phyloP scores from a whole-genome alignment of 2,888 invertebrate genomes.

The Pyrochroa serraticornis region DNA sequence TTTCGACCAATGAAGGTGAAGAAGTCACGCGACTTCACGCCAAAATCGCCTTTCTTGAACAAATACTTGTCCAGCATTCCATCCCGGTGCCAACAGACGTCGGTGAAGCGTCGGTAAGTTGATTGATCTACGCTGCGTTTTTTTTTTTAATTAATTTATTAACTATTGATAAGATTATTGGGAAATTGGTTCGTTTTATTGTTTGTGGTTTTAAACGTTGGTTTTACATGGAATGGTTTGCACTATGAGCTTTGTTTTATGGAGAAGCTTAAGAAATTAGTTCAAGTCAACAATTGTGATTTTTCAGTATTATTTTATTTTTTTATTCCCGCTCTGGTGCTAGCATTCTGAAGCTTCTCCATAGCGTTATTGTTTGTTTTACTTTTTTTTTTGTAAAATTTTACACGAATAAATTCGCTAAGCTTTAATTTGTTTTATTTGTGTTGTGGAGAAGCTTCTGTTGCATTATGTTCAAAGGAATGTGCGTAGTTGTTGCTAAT shows the following conservation, averaged over 20 bases:
- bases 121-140: conserved; percentile 7
- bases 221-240: conserved; percentile 46
- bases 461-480: not conserved
- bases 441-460: conserved; percentile 54
- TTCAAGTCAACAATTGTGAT: conserved; percentile 33
- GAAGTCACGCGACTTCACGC: conserved; percentile 50
- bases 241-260: conserved; percentile 48
- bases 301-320: conserved; percentile 23
- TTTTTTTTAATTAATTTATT: conserved; percentile 25
- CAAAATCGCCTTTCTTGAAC: conserved; percentile 55
- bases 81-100: conserved; percentile 46
- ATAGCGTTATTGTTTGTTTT: conserved; percentile 40
- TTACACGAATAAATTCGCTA: conserved; percentile 41
- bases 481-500: not conserved
- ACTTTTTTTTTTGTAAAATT: conserved; percentile 36
- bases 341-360: conserved; percentile 57
- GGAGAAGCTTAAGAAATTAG: conserved; percentile 53
- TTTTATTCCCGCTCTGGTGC: conserved; percentile 46
- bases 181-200: conserved; percentile 34
- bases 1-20: conserved; percentile 40
- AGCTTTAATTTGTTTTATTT: conserved; percentile 40
- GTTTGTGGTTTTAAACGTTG: conserved; percentile 8
- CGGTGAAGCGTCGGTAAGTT: not conserved
- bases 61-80: conserved; percentile 51
- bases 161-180: conserved; percentile 25